These are phyloP conservation scores for Eupithecia insigniata DNA, from an alignment of 2,888 invertebrate species.

Conservation along the genomic window DNA sequence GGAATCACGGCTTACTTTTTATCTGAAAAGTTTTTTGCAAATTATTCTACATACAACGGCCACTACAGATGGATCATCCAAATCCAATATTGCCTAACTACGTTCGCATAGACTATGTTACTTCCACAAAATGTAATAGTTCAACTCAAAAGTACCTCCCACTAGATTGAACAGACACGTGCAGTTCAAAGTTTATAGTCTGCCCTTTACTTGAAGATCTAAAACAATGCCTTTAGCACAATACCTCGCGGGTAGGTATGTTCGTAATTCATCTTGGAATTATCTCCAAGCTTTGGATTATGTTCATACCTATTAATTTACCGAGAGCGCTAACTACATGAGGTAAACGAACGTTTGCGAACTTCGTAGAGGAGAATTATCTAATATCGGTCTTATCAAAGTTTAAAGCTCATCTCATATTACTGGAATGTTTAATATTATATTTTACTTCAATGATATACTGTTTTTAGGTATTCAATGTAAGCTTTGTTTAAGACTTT, in stretches of 20 bases:
- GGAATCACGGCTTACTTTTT: too few relatives aligned
- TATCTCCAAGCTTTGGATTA: constrained; percentile 41
- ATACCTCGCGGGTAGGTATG: constrained; percentile 35
- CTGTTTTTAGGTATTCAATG: not conserved
- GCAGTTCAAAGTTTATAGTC: not conserved
- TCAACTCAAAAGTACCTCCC: not conserved
- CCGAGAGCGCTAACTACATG: constrained; percentile 16
- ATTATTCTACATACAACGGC: not conserved
- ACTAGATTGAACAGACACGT: not conserved
- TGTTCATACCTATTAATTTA: constrained; percentile 39
- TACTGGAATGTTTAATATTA: constrained; percentile 1
- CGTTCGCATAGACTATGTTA: not conserved
- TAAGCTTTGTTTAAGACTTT: not conserved
- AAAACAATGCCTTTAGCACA: constrained; percentile 32
- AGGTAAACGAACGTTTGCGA: constrained; percentile 28
- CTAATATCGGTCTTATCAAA: constrained; percentile 19
- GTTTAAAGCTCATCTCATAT: constrained; percentile 25
- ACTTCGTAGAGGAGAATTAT: constrained; percentile 22
- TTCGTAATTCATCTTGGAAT: constrained; percentile 38
- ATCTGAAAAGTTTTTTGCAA: not conserved
- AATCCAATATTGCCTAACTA: not conserved
- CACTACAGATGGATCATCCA: not conserved
- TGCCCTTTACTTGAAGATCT: constrained; percentile 4
- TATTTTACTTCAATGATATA: not conserved
- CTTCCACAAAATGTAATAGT: not conserved